Conservation (phyloP, 2,113 vertebrate species). For the Mormyrus iriodes region DNA sequence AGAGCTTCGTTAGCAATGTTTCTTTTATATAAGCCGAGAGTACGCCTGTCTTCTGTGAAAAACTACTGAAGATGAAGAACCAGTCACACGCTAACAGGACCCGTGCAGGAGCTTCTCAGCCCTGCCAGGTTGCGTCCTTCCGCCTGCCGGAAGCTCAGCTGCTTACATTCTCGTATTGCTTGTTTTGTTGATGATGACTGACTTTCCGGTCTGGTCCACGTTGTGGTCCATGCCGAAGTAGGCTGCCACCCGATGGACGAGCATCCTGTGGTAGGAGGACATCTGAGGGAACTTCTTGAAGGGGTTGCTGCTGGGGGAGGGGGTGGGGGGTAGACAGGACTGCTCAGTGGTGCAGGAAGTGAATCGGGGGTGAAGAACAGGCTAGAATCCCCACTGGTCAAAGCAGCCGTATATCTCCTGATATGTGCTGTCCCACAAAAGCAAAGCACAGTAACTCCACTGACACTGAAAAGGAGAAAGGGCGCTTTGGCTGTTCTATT, state of each 20-base stretch:
- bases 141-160: background rate
- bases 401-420: background rate
- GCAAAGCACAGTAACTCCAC: background rate
- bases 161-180: conserved; percentile 89
- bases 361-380: background rate
- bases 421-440: background rate
- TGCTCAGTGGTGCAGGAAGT: background rate
- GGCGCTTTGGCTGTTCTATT: background rate
- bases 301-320: conserved; percentile 60
- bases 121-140: background rate
- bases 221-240: conserved; percentile 97
- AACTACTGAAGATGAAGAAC: background rate
- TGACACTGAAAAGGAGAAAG: background rate
- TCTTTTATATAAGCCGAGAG: background rate
- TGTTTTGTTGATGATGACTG: conserved; percentile 92
- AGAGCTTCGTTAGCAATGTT: background rate
- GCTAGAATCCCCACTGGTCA: background rate
- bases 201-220: conserved; percentile 92
- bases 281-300: conserved; percentile 97
- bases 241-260: conserved; percentile 88
- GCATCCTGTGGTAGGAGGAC: conserved; percentile 93
- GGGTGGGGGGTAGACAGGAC: background rate
- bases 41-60: background rate
- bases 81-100: background rate
- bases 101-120: background rate